These are phyloP conservation scores for Patiria miniata DNA, from an alignment of 35 echinoderm and acorn worm genomes.

Conservation along the genomic window DNA sequence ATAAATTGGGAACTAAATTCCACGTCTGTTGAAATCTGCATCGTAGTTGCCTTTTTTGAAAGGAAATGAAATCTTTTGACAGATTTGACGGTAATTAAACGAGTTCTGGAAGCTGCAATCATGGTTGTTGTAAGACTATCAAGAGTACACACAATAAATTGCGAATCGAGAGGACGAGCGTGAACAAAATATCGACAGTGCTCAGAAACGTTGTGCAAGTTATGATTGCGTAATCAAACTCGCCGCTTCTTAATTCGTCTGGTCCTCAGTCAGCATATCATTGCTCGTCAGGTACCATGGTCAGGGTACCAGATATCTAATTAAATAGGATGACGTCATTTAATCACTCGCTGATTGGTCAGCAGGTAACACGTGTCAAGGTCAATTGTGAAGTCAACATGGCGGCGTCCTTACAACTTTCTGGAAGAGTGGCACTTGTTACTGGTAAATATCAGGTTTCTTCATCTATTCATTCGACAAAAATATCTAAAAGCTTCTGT, in stretches of 20 bases:
- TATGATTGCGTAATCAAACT: slow-evolving; percentile 8
- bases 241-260: neutral
- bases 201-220: neutral
- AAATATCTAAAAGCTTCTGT: too few relatives aligned
- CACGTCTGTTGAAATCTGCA: neutral
- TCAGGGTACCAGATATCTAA: neutral
- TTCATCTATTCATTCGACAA: too few relatives aligned
- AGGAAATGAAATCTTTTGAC: neutral
- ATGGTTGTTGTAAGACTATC: neutral
- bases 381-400: neutral
- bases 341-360: too few relatives aligned
- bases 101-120: neutral
- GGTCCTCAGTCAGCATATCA: neutral
- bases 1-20: slow-evolving; percentile 3
- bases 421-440: slow-evolving; percentile 34
- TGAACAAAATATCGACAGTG: neutral
- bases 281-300: neutral
- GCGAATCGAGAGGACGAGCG: neutral
- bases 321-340: neutral
- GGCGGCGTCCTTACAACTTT: slow-evolving; percentile 13
- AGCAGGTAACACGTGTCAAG: too few relatives aligned
- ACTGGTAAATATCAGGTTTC: slow-evolving; percentile 34
- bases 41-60: neutral
- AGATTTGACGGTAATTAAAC: neutral
- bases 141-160: neutral